Evolutionary conservation across 2,888 invertebrate genomes (phyloP).

Genomic region (Noctua comes): DNA sequence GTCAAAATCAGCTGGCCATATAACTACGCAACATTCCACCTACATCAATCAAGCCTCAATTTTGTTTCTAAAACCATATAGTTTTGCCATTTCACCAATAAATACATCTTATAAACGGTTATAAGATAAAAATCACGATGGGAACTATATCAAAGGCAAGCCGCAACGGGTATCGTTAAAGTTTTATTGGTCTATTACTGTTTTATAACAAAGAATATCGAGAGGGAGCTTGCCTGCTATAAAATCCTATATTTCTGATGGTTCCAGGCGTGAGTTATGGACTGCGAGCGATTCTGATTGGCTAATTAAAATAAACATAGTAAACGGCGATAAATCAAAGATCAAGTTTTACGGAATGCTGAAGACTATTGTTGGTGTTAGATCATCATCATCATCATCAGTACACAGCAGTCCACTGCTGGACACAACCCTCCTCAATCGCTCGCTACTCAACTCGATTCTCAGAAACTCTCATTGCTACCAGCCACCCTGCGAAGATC

Average conservation of each 20-base stretch:
- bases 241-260: conserved; percentile 67
- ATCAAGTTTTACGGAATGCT: not conserved
- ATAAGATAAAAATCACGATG: conserved; percentile 66
- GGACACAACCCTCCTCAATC: no score
- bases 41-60: conserved; percentile 20
- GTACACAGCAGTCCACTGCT: no score
- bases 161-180: conserved; percentile 74
- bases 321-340: not conserved
- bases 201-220: conserved; percentile 81
- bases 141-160: conserved; percentile 64
- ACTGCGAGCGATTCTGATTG: conserved; percentile 53
- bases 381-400: not conserved
- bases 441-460: no score
- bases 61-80: conserved; percentile 36
- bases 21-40: not conserved
- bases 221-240: conserved; percentile 69
- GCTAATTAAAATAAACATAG: conserved; percentile 5
- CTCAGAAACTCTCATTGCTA: no score
- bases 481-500: no score
- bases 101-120: conserved; percentile 58
- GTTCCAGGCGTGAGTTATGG: conserved; percentile 43
- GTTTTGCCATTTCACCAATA: conserved; percentile 51
- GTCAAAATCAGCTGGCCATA: not conserved
- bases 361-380: not conserved
- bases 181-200: conserved; percentile 78